Base-by-base conservation (phyloP, 2,113 vertebrate genomes). In the Larimichthys crocea region DNA sequence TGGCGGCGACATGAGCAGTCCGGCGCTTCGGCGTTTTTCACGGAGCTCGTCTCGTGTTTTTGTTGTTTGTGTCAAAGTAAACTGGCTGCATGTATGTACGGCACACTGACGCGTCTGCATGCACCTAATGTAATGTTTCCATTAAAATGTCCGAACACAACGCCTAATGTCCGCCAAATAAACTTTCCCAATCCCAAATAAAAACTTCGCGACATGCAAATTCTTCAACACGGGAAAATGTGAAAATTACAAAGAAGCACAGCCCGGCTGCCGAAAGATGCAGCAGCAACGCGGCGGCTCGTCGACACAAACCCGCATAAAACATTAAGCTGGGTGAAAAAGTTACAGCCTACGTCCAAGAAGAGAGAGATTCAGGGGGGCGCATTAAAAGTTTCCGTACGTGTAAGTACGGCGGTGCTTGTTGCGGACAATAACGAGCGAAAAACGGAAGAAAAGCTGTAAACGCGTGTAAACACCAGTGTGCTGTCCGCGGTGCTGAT, bases 331-430 rank as follows among this genome's bases (percentile, higher is more conserved):
- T 60, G 88, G 73, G 61, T 22, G 83, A 88, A 94, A 57, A 95
- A 95, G 93, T 95, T 94, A 74, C 71, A 80, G 83, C 55, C 82
- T 83, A 75, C 83, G 89, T 93, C 91, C 92, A 85, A 67, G 49
- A 84, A 76, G 75, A 26, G 35, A 44, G 76, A 67, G 76, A 87
- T 84, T 81, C 71, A 26, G 55, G 35, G 68, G 35, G 82, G 80
- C 62, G 91, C 88, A 89, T 93, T 93, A 93, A 96, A 96, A 95
- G 94, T 95, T 96, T 95, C 92, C 90, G 77, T 85, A 62, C 84
- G 48, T 67, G 82, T 83, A n/a, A 85, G 76, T 65, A 59, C 73
- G 35, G 60, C 71, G 56, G 40, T 26, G 67, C 61, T 35, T 12
- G 83, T 71, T 65, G 53, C 49, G 48, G 57, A 74, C 64, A n/a